A percentile compares a stretch with the other conserved stretches of the same genome.
Conservation (phyloP, 2,888 invertebrate genomes). For the Epinotia demarniana region DNA sequence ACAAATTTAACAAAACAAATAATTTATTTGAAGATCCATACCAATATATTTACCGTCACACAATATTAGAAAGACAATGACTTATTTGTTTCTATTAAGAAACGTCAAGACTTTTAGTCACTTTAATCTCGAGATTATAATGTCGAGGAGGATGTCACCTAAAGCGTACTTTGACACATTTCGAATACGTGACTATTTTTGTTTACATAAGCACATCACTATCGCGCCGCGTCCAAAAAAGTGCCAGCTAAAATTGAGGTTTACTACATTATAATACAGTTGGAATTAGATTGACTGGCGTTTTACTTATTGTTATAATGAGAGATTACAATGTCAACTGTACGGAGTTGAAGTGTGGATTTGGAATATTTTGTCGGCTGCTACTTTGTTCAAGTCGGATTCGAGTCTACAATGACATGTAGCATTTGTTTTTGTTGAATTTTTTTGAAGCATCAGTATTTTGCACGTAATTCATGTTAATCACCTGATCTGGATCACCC, state of each 20-base stretch:
- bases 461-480: too few relatives aligned
- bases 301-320: constrained; percentile 40
- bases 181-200: constrained; percentile 67
- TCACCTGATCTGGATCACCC: too few relatives aligned
- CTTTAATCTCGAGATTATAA: constrained; percentile 74
- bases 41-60: constrained; percentile 42
- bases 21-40: constrained; percentile 23
- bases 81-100: constrained; percentile 63
- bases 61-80: constrained; percentile 58
- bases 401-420: constrained; percentile 18
- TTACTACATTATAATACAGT: background rate
- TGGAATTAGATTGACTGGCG: constrained; percentile 14
- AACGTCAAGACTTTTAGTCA: constrained; percentile 61
- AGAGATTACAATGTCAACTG: constrained; percentile 47
- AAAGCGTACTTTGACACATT: constrained; percentile 72
- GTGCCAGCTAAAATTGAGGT: constrained; percentile 24
- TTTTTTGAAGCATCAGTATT: background rate
- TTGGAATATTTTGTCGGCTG: constrained; percentile 39
- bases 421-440: constrained; percentile 26
- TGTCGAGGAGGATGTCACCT: constrained; percentile 69
- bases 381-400: constrained; percentile 37
- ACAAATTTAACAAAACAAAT: constrained; percentile 9
- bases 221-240: constrained; percentile 52
- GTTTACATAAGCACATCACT: constrained; percentile 70
- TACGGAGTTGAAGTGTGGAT: constrained; percentile 43